phyloP scores from a whole-genome alignment of 2,888 invertebrate genomes.

The Sesia bembeciformis region DNA sequence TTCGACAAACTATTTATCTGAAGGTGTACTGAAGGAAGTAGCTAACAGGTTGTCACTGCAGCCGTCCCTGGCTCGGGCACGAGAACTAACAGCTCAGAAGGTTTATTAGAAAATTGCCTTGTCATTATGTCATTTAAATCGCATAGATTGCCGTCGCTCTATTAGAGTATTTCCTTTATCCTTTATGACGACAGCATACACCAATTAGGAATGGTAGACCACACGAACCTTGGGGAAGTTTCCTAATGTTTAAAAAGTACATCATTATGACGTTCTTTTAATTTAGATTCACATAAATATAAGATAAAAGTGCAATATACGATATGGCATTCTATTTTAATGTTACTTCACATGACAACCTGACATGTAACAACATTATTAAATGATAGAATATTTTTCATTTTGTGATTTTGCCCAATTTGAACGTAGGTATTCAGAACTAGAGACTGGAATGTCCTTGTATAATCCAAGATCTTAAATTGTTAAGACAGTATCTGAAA shows the following conservation, averaged over 20 bases:
- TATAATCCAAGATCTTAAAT: too few relatives aligned
- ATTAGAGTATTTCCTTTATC: conserved; percentile 73
- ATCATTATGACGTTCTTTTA: too few relatives aligned
- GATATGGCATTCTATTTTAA: too few relatives aligned
- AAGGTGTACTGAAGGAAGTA: conserved; percentile 64
- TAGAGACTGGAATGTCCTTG: too few relatives aligned
- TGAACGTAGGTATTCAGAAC: too few relatives aligned
- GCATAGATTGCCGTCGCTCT: conserved; percentile 72
- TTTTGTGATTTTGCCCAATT: too few relatives aligned
- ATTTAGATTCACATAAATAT: too few relatives aligned
- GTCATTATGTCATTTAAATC: conserved; percentile 76
- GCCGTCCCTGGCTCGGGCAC: conserved; percentile 51
- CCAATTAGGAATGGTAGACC: conserved; percentile 55
- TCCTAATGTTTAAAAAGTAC: conserved; percentile 16
- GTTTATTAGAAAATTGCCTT: conserved; percentile 74
- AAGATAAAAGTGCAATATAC: too few relatives aligned
- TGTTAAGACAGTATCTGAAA: too few relatives aligned
- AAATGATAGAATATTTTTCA: too few relatives aligned
- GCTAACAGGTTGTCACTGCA: conserved; percentile 62
- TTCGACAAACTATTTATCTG: neutral
- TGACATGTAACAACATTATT: too few relatives aligned
- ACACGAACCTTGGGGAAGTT: conserved; percentile 43
- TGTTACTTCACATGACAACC: too few relatives aligned
- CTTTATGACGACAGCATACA: conserved; percentile 67
- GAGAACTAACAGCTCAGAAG: conserved; percentile 65